Conservation (phyloP, 2,797 vertebrate genomes). For the Cirrhinus molitorella region DNA sequence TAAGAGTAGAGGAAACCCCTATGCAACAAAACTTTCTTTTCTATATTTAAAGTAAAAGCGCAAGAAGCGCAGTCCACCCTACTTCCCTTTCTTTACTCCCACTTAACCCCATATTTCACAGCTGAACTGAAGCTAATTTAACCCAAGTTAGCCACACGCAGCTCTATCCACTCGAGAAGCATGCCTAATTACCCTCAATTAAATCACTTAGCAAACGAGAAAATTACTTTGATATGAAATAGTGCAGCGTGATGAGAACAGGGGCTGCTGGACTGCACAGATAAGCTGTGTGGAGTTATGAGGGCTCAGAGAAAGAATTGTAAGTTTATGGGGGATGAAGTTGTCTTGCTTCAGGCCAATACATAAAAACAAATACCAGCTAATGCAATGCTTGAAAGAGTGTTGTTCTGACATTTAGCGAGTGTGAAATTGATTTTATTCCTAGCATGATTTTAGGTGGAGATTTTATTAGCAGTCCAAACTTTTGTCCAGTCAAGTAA, state of each 20-base stretch:
- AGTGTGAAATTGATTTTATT: conserved; percentile 40
- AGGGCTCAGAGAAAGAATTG: not conserved
- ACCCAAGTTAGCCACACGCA: conserved; percentile 73
- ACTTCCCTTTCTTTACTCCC: conserved; percentile 67
- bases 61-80: conserved; percentile 38
- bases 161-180: conserved; percentile 73
- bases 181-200: conserved; percentile 87
- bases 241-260: conserved; percentile 73
- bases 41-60: conserved; percentile 73
- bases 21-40: conserved; percentile 33
- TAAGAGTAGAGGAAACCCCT: not conserved
- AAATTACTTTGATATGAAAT: conserved; percentile 85
- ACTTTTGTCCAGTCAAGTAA: not conserved
- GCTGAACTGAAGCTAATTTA: conserved; percentile 84
- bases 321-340: not conserved
- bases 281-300: conserved; percentile 12
- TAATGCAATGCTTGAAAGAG: conserved; percentile 15
- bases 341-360: conserved; percentile 7
- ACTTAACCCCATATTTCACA: conserved; percentile 85
- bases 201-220: conserved; percentile 82
- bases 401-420: conserved; percentile 28
- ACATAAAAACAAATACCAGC: conserved; percentile 5
- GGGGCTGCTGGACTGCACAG: conserved; percentile 10
- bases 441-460: conserved; percentile 2
- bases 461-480: conserved; percentile 4